phyloP scores from a whole-genome alignment of 1,140 invertebrate species.

The Drosophila kohkoa region DNA sequence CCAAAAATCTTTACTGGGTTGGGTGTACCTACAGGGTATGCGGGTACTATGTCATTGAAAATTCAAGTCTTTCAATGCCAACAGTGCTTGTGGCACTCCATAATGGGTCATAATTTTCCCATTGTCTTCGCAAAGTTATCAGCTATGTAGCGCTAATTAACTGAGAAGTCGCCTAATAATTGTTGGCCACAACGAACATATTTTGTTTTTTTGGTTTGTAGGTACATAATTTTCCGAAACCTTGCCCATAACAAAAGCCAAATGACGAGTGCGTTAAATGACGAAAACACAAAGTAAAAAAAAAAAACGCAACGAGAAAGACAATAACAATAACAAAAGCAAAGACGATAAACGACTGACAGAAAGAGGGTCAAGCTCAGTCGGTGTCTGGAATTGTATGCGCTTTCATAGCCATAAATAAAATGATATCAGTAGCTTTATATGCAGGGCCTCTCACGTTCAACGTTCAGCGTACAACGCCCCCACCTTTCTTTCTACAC shows the following conservation, averaged over 20 bases:
- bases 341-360: conserved; percentile 40
- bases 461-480: conserved; percentile 49
- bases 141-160: conserved; percentile 64
- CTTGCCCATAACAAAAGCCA: conserved; percentile 57
- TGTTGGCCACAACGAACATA: conserved; percentile 22
- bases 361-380: conserved; percentile 59
- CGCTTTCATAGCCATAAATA: conserved; percentile 57
- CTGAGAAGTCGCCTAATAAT: conserved; percentile 67
- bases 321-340: conserved; percentile 37
- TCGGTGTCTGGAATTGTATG: conserved; percentile 41
- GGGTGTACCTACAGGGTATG: conserved; percentile 10
- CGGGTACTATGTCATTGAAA: background rate
- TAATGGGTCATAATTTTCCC: conserved; percentile 72
- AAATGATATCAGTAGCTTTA: conserved; percentile 45
- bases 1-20: background rate
- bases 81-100: conserved; percentile 41
- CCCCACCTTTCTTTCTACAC: conserved; percentile 53
- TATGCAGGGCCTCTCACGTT: conserved; percentile 53
- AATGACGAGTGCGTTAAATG: conserved; percentile 50
- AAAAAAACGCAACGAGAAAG: conserved; percentile 9
- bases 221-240: conserved; percentile 39
- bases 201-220: background rate
- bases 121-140: conserved; percentile 60
- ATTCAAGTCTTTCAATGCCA: conserved; percentile 55
- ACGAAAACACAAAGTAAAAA: conserved; percentile 22